Percentiles rank a stretch among this genome's conserved stretches.
phyloP scores from a whole-genome alignment of 2,888 invertebrate species.

The Drosophila silvestris region DNA sequence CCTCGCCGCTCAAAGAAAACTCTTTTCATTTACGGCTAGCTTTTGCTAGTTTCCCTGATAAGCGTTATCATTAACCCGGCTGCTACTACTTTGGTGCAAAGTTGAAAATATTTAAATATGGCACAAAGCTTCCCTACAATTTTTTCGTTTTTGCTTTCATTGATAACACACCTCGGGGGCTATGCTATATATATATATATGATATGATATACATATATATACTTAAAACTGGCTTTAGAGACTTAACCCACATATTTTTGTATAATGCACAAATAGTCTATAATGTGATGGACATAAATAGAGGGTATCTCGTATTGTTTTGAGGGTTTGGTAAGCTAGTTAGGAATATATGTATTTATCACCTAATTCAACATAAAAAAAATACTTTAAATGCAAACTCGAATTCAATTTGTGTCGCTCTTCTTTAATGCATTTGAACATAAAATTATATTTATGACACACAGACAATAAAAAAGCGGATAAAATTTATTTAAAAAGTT shows the following conservation, averaged over 20 bases:
- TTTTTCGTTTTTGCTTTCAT: constrained; percentile 34
- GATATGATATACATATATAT: background rate
- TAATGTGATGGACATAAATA: background rate
- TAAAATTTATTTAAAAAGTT: constrained; percentile 63
- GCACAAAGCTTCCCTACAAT: background rate
- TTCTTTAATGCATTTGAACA: constrained; percentile 16
- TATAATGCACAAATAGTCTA: background rate
- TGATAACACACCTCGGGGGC: constrained; percentile 51
- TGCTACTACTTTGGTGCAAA: constrained; percentile 15
- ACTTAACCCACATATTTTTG: background rate
- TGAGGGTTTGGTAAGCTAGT: background rate
- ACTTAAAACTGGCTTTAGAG: constrained; percentile 16
- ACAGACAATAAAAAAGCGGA: constrained; percentile 42
- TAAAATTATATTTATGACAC: constrained; percentile 61
- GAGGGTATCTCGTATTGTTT: background rate
- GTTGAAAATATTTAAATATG: constrained; percentile 2
- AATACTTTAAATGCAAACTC: constrained; percentile 1
- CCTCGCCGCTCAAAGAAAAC: constrained; percentile 1
- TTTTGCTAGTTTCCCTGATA: constrained; percentile 46
- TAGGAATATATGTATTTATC: background rate
- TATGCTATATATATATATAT: background rate
- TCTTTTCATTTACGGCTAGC: constrained; percentile 15
- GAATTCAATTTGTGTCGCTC: constrained; percentile 24
- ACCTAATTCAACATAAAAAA: background rate
- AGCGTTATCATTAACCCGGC: constrained; percentile 43